These are phyloP conservation scores for Terebella lapidaria DNA, from an alignment of 2,888 invertebrate genomes.

Conservation along the genomic window DNA sequence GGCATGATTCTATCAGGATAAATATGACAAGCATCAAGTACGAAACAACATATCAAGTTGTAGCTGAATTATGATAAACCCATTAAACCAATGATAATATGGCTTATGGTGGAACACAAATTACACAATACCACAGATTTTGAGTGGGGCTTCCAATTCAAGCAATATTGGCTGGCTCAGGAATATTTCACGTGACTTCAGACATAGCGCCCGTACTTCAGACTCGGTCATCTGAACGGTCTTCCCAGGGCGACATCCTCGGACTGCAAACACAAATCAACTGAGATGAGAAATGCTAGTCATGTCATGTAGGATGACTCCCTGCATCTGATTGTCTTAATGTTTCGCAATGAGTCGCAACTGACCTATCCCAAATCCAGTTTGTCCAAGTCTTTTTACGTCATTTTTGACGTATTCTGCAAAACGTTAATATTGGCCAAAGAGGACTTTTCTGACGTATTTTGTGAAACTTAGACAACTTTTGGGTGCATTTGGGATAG, in stretches of 20 bases:
- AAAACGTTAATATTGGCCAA: too few species aligned
- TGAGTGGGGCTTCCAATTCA: conserved; percentile 61
- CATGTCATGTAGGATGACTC: too few species aligned
- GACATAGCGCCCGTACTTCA: conserved; percentile 56
- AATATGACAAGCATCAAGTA: background rate
- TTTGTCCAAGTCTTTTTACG: too few species aligned
- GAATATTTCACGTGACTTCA: conserved; percentile 61
- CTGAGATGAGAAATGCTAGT: too few species aligned
- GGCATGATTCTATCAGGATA: background rate
- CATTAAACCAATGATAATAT: background rate
- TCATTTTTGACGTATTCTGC: too few species aligned
- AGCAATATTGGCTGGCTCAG: conserved; percentile 61
- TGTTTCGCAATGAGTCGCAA: too few species aligned
- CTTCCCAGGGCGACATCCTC: conserved; percentile 82
- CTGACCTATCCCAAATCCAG: too few species aligned
- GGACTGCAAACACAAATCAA: conserved; percentile 34
- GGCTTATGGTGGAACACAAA: background rate
- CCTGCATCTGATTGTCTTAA: too few species aligned
- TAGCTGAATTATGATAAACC: background rate
- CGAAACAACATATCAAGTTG: background rate
- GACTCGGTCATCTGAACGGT: conserved; percentile 60
- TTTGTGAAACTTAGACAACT: too few species aligned
- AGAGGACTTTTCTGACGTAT: too few species aligned
- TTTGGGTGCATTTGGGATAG: too few species aligned
- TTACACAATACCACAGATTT: conserved; percentile 59